phyloP scores from a whole-genome alignment of 1,140 invertebrate species.

The Hylaeus volcanicus region DNA sequence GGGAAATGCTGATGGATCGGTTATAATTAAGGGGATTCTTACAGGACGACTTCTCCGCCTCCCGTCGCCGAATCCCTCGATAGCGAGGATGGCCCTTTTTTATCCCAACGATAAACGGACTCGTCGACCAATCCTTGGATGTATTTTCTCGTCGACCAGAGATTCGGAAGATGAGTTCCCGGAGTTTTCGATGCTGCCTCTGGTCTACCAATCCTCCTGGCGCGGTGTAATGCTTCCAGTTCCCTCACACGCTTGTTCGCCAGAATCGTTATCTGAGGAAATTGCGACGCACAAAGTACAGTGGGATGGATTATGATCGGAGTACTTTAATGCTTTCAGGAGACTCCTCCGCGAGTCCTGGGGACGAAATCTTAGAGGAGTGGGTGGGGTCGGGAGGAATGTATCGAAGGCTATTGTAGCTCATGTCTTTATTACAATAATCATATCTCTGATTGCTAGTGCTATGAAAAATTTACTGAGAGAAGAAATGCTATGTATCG shows the following conservation, averaged over 20 bases:
- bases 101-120: conserved; percentile 41
- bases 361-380: no score
- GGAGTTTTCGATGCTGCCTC: not conserved
- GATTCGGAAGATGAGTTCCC: conserved; percentile 22
- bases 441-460: no score
- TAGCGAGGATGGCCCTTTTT: conserved; percentile 50
- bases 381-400: no score
- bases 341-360: not conserved
- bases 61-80: conserved; percentile 12
- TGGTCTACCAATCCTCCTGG: not conserved
- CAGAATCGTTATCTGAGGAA: not conserved
- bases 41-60: conserved; percentile 41
- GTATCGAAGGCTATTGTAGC: no score
- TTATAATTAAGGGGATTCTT: conserved; percentile 70
- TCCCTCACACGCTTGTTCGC: not conserved
- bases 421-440: no score
- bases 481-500: no score
- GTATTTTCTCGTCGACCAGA: conserved; percentile 21
- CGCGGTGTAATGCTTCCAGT: not conserved
- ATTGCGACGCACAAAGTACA: not conserved
- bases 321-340: not conserved
- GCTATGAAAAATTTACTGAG: no score
- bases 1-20: conserved; percentile 70
- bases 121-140: not conserved
- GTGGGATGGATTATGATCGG: not conserved